Evolutionary conservation across 2,888 invertebrate species (phyloP).

Genomic region (Apocheima hispidaria): DNA sequence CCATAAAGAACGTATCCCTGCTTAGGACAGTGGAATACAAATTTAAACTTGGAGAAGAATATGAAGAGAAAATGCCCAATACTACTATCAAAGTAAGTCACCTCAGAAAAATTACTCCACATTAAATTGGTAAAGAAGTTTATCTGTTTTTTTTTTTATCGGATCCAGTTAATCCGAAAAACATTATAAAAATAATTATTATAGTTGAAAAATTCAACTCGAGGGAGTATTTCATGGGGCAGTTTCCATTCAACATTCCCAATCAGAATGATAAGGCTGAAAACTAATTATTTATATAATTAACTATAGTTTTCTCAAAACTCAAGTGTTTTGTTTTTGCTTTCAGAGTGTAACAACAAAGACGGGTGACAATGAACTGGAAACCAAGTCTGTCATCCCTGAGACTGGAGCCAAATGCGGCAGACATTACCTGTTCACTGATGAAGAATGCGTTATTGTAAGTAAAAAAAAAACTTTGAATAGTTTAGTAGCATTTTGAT

Average conservation of each 20-base stretch:
- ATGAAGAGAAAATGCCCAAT: constrained; percentile 88
- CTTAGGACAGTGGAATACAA: constrained; percentile 82
- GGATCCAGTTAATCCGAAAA: too few relatives aligned
- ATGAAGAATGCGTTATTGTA: constrained; percentile 76
- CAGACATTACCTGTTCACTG: constrained; percentile 73
- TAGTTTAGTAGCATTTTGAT: neutral
- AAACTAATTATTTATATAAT: too few relatives aligned
- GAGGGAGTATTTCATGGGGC: too few relatives aligned
- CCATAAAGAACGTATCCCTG: constrained; percentile 84
- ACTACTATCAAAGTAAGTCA: constrained; percentile 71
- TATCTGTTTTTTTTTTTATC: too few relatives aligned
- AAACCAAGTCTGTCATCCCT: constrained; percentile 74
- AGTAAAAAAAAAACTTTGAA: constrained; percentile 46
- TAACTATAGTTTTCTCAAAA: too few relatives aligned
- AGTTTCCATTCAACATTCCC: too few relatives aligned
- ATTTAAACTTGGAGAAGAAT: constrained; percentile 87
- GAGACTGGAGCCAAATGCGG: constrained; percentile 69
- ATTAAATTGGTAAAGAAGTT: too few relatives aligned
- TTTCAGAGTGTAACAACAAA: constrained; percentile 84
- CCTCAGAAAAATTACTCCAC: neutral
- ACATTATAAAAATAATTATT: too few relatives aligned
- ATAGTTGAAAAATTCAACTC: too few relatives aligned
- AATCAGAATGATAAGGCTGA: too few relatives aligned
- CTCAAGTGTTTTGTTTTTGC: neutral
- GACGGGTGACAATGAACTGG: constrained; percentile 79